Base-by-base conservation (phyloP, 2,113 vertebrate genomes). In the Alethe castanea region DNA sequence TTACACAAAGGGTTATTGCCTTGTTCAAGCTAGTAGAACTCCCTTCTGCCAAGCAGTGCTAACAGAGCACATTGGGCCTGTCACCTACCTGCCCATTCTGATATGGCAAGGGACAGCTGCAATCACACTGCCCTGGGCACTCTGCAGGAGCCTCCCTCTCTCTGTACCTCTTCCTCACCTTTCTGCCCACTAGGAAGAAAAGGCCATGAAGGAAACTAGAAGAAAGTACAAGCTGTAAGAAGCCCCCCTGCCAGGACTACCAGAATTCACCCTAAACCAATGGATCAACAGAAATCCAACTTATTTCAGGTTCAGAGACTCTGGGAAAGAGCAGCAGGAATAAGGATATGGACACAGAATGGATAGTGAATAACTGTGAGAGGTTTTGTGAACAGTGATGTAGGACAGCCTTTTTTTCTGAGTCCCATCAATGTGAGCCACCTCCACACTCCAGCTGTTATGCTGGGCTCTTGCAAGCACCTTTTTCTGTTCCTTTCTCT, bases 1-100 rank as follows among this genome's bases (percentile, higher is more conserved):
- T 90, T 81, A 74, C 81, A 86, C 81, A 77, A 95, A 94, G 45
- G 52, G 60, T 78, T 88, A 81, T 66, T 90, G 50, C 38, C 67
- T 88, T 62, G 47, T 15, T 78, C 82, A 45, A 45, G 67, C 73
- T 19, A 94, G 73, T 15, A 14, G 7, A 81, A 92, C 81, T 86
- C 72, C 17, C 23, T 23, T 85, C 40, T 90, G 79, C 82, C 67
- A 84, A 70, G 83, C 26, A 25, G 12, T 50, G 61, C 72, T 71
- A 94, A 33, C 31, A 79, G 81, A 74, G 31, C 28, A 91, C 61
- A 73, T 77, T 67, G 62, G 61, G n/a, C 28, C 64, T 74, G 31
- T 94, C 80, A 86, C 77, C 56, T 79, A 19, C 60, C 67, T 81
- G 71, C 31, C 71, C 36, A 28, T 38, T 93, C 69, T 24, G 31